Conservation (phyloP, 2,888 invertebrate genomes). For the Lasioglossum malachurum region DNA sequence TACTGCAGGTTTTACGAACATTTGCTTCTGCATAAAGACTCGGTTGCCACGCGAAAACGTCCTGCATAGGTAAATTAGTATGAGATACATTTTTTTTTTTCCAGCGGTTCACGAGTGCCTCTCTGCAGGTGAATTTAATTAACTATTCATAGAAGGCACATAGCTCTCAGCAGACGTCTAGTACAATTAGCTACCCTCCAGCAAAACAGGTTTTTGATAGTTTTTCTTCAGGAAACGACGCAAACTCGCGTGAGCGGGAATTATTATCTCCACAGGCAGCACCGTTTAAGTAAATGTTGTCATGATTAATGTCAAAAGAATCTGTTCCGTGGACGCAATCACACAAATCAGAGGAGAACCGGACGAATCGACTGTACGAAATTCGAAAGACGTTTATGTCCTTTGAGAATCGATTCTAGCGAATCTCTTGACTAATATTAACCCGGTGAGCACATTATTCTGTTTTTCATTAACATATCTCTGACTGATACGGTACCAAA, state of each 20-base stretch:
- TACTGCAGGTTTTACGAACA: neutral
- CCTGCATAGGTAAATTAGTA: neutral
- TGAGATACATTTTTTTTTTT: neutral
- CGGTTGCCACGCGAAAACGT: neutral
- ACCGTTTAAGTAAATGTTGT: constrained; percentile 10
- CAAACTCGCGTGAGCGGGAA: neutral
- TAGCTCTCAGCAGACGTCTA: constrained; percentile 2
- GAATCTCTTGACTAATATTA: too few species aligned
- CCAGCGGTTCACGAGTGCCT: neutral
- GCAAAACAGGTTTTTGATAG: constrained; percentile 1
- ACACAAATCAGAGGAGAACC: neutral
- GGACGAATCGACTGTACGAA: neutral
- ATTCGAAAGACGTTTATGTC: too few species aligned
- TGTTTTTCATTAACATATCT: too few species aligned
- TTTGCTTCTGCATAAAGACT: neutral
- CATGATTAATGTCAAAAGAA: neutral
- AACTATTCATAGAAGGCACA: neutral
- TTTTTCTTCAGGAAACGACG: neutral
- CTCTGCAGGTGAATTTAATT: neutral
- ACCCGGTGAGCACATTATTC: too few species aligned
- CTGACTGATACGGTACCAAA: too few species aligned
- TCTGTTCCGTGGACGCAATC: neutral
- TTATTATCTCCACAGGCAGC: constrained; percentile 5
- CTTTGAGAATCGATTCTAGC: neutral
- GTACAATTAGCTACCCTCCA: constrained; percentile 2